A percentile compares a stretch with the other conserved stretches of the same genome.
These are phyloP conservation scores for Choreutis nemorana DNA, from an alignment of 2,888 invertebrate genomes.

Conservation along the genomic window DNA sequence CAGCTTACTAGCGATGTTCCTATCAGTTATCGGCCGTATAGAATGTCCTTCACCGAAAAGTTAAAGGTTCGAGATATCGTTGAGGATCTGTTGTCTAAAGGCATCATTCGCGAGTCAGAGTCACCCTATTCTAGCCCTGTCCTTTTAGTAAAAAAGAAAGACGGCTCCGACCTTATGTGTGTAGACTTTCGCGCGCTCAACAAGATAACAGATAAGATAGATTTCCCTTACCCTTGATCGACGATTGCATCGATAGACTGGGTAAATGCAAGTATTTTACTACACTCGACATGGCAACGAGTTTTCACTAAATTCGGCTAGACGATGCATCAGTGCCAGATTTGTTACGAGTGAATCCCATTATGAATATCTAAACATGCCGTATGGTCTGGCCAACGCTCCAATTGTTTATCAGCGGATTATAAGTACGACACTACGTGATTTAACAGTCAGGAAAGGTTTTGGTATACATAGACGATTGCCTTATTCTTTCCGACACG, in stretches of 20 bases:
- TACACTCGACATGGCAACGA: slow-evolving; percentile 6
- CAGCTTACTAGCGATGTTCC: slow-evolving; percentile 2
- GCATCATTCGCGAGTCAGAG: slow-evolving; percentile 2
- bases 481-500: too few relatives aligned
- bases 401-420: too few relatives aligned
- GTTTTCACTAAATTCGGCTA: slow-evolving; percentile 10
- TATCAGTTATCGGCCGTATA: slow-evolving; percentile 2
- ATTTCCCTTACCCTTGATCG: slow-evolving; percentile 11
- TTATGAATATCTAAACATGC: slow-evolving; percentile 2
- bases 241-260: slow-evolving; percentile 8
- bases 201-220: slow-evolving; percentile 13
- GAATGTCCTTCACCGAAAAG: not conserved
- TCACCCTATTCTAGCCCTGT: slow-evolving; percentile 4
- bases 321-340: slow-evolving; percentile 5
- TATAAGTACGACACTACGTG: too few relatives aligned
- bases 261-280: slow-evolving; percentile 9
- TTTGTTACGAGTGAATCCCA: slow-evolving; percentile 3
- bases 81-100: not conserved
- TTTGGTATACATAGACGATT: too few relatives aligned
- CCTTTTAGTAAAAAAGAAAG: slow-evolving; percentile 3
- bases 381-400: too few relatives aligned
- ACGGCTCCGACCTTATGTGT: slow-evolving; percentile 6
- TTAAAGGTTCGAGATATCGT: slow-evolving; percentile 1
- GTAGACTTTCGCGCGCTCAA: slow-evolving; percentile 15
- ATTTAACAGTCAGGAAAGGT: too few relatives aligned